Percentiles rank a stretch among this genome's conserved stretches.
Conservation (phyloP, 2,888 invertebrate genomes). For the Trissolcus brochymenae region DNA sequence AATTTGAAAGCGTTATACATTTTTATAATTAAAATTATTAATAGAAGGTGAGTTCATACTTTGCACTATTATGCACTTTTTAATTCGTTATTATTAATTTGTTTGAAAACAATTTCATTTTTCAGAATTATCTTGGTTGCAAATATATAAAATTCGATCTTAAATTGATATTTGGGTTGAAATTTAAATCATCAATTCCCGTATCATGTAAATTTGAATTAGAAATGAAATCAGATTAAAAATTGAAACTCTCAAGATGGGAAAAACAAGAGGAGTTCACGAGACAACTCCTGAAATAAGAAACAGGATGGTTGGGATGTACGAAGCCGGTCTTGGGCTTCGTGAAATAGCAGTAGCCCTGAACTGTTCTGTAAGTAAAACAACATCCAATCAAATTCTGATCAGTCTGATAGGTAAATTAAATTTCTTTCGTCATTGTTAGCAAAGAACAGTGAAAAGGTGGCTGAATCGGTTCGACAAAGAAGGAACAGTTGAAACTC, state of each 20-base stretch:
- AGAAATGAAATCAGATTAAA: slow-evolving; percentile 4
- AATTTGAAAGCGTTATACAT: slow-evolving; percentile 25
- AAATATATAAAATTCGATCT: background rate
- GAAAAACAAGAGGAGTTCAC: slow-evolving; percentile 74
- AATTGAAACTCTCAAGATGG: slow-evolving; percentile 64
- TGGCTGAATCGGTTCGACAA: slow-evolving; percentile 74
- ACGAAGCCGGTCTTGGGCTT: slow-evolving; percentile 73
- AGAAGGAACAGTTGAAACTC: slow-evolving; percentile 73
- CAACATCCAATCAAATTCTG: background rate
- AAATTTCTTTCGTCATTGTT: background rate
- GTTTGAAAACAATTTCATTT: background rate
- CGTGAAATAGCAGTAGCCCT: slow-evolving; percentile 73
- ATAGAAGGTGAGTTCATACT: slow-evolving; percentile 13
- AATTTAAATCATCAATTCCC: background rate
- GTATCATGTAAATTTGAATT: background rate
- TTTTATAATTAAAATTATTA: slow-evolving; percentile 23
- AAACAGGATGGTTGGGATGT: slow-evolving; percentile 75
- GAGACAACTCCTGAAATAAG: slow-evolving; percentile 74
- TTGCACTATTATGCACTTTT: background rate
- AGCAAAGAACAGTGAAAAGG: slow-evolving; percentile 75
- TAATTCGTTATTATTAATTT: background rate
- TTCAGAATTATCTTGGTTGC: no score
- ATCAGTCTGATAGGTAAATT: background rate
- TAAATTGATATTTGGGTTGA: background rate
- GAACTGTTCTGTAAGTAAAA: slow-evolving; percentile 70